Evolutionary conservation across 2,888 invertebrate genomes (phyloP).

Genomic region (Erebia ligea): DNA sequence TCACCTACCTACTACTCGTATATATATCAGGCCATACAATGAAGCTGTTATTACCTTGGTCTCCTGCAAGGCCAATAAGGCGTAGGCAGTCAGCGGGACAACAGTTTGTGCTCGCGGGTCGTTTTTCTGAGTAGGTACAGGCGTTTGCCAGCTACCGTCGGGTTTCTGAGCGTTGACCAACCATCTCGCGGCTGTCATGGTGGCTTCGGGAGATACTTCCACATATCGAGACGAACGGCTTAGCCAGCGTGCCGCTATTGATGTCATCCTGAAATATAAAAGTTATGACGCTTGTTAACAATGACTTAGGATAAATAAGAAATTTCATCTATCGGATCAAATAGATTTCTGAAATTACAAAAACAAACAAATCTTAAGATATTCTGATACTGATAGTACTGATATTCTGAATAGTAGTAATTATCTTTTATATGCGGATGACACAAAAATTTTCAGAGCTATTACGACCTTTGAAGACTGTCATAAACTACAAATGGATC

Average conservation of each 20-base stretch:
- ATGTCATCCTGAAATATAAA: conserved; percentile 65
- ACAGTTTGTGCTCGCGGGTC: conserved; percentile 63
- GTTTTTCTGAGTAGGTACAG: conserved; percentile 83
- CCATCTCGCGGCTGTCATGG: conserved; percentile 87
- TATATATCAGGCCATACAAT: background rate
- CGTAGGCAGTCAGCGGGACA: conserved; percentile 91
- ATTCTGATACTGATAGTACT: too few relatives aligned
- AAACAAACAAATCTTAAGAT: too few relatives aligned
- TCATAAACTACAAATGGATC: too few relatives aligned
- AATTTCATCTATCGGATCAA: background rate
- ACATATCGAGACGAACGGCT: conserved; percentile 68
- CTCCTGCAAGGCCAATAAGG: conserved; percentile 89
- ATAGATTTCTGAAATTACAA: too few relatives aligned
- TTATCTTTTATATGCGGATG: too few relatives aligned
- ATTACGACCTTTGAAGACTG: too few relatives aligned
- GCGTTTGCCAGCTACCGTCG: conserved; percentile 89
- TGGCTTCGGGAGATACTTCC: conserved; percentile 59
- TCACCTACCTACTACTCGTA: too few relatives aligned
- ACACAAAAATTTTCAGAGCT: too few relatives aligned
- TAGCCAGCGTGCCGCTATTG: conserved; percentile 69
- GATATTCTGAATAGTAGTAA: too few relatives aligned
- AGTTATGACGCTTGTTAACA: background rate
- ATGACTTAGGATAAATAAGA: background rate
- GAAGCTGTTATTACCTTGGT: conserved; percentile 57
- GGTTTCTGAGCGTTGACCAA: conserved; percentile 87